These are phyloP conservation scores for Botia kubotai DNA, from an alignment of 2,797 vertebrate species.

Conservation along the genomic window DNA sequence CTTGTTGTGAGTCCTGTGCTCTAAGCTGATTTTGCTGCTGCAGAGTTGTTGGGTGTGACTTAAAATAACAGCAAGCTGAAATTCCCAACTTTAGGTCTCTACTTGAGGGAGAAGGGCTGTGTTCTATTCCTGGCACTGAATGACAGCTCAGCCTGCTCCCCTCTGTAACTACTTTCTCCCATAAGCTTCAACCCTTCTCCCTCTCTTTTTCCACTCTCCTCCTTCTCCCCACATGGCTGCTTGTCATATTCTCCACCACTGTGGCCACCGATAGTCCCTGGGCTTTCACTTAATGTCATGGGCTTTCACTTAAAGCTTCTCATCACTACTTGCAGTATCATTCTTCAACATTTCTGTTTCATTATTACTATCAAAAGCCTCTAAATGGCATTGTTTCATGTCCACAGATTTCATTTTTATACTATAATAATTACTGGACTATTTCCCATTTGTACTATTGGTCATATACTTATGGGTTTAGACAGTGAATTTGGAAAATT, in stretches of 20 bases:
- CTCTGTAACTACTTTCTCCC: no score
- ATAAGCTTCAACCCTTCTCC: constrained; percentile 76
- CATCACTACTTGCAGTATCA: constrained; percentile 44
- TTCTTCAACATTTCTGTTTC: constrained; percentile 60
- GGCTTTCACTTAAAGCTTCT: constrained; percentile 58
- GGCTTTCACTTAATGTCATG: constrained; percentile 73
- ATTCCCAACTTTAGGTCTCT: constrained; percentile 78
- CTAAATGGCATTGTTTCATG: constrained; percentile 62
- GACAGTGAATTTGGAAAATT: constrained; percentile 55
- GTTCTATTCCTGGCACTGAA: constrained; percentile 88
- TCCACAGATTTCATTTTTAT: constrained; percentile 41
- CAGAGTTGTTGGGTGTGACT: constrained; percentile 74
- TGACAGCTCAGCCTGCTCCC: constrained; percentile 94
- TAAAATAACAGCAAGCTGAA: constrained; percentile 78
- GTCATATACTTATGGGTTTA: constrained; percentile 47
- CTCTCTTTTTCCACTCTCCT: constrained; percentile 63
- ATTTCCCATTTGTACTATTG: constrained; percentile 58
- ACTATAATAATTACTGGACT: constrained; percentile 56
- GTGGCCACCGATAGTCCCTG: constrained; percentile 64
- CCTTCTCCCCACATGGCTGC: constrained; percentile 69
- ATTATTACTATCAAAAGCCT: constrained; percentile 60
- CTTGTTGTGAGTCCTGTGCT: constrained; percentile 71
- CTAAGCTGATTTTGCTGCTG: constrained; percentile 75
- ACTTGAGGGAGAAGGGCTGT: constrained; percentile 78
- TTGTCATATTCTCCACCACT: constrained; percentile 65